Evolutionary conservation across 1,140 invertebrate species (phyloP), one percentile per base, ranked within the genome.

Genomic region (Caerostris darwini): DNA sequence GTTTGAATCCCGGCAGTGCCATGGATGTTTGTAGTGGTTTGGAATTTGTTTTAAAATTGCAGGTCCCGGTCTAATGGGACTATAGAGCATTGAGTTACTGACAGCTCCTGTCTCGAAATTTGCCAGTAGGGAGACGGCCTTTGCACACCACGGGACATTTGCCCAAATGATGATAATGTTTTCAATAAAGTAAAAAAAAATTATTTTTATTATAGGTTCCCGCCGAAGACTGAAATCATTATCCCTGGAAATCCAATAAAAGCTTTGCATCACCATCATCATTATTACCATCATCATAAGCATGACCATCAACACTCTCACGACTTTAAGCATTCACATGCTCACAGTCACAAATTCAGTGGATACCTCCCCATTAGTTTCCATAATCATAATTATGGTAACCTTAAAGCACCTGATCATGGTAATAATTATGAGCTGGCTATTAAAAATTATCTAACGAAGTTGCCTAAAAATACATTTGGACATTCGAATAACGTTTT

Each of bases 201-300:
- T 34, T 1, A 34, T 34, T 34, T 34, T 34, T 53, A 14, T 92
- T 61, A 5, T 50, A 77, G 83, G 8, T 57, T n/a, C 19, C 90
- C 90, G 50, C 53, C 85, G 7, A 92, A 92, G 50, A 92, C 82
- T 12, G 82, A 86, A 34, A 81, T 92, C 6, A 67, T 92, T 19
- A 56, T 92, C 5, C 19, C 85, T 1, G 54, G 61, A 34, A 81
- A 92, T 12, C 7, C 17, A 19, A 50, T 53, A 57, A 17, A 64
- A 61, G 53, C 34, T 34, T 34, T 34, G 34, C 34, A 85, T 1
- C 90, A 92, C 7, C 90, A 92, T 67, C 90, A 92, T n/a, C 90
- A 85, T 50, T 81, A 85, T 34, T 67, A 92, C n/a, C 82, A 85
- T 85, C 71, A 92, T 53, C 90, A 91, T 3, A 50, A 82, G 8